phyloP scores from a whole-genome alignment of 1,140 invertebrate genomes.

The Oedothorax gibbosus region DNA sequence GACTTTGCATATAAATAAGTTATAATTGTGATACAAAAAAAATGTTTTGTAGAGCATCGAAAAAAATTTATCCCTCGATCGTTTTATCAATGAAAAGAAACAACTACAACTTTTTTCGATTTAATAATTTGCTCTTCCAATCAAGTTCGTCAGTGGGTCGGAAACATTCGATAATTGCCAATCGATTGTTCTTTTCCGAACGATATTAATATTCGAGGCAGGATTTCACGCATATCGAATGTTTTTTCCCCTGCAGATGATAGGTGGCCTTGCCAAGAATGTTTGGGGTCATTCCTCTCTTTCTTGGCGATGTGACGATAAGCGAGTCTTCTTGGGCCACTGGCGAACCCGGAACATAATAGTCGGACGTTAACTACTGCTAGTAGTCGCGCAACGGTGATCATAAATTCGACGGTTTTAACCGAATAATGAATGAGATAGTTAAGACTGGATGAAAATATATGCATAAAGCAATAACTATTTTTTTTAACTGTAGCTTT shows the following conservation, averaged over 20 bases:
- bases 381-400: conserved; percentile 4
- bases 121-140: not conserved
- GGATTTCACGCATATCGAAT: not conserved
- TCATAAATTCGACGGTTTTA: not conserved
- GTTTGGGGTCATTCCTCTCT: conserved; percentile 23
- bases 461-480: too few relatives aligned
- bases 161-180: not conserved
- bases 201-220: not conserved
- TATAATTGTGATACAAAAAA: too few relatives aligned
- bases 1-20: too few relatives aligned
- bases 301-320: conserved; percentile 10
- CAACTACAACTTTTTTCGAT: too few relatives aligned
- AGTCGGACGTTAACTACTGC: not conserved
- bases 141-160: not conserved
- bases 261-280: conserved; percentile 19
- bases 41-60: too few relatives aligned
- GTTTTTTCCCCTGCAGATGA: conserved; percentile 1
- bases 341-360: conserved; percentile 22
- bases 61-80: too few relatives aligned
- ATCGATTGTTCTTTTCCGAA: not conserved
- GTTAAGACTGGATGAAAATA: too few relatives aligned
- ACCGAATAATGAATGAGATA: too few relatives aligned
- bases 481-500: too few relatives aligned
- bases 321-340: conserved; percentile 35
- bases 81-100: too few relatives aligned